phyloP scores from a whole-genome alignment of 2,888 invertebrate species.

The Gandaritis pyraliata region DNA sequence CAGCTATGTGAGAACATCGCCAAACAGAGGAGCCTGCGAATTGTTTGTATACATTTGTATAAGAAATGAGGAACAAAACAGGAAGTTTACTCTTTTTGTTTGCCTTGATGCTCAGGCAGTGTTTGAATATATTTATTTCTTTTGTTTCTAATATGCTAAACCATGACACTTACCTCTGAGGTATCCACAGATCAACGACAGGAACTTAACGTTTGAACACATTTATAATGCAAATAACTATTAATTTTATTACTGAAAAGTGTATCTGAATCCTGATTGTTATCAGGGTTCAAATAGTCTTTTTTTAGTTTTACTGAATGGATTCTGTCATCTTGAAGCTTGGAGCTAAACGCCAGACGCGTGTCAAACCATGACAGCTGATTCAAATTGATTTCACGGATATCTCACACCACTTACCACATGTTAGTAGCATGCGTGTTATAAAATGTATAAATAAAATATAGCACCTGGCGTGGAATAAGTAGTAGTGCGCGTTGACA shows the following conservation, averaged over 20 bases:
- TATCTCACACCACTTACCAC: constrained; percentile 46
- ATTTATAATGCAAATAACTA: too few species aligned
- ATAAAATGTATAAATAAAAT: constrained; percentile 33
- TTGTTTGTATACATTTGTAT: constrained; percentile 77
- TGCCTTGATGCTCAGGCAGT: constrained; percentile 44
- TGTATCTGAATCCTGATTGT: too few species aligned
- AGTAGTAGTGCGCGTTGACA: constrained; percentile 17
- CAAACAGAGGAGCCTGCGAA: constrained; percentile 66
- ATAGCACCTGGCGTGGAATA: constrained; percentile 32
- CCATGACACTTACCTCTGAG: constrained; percentile 18
- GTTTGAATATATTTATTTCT: constrained; percentile 40
- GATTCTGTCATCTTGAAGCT: not conserved
- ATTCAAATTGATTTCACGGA: constrained; percentile 49
- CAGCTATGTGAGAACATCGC: constrained; percentile 72
- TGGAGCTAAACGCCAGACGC: constrained; percentile 17
- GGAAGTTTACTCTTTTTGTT: constrained; percentile 64
- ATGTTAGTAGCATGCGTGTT: constrained; percentile 46
- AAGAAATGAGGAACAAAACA: constrained; percentile 71
- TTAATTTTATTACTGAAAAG: too few species aligned
- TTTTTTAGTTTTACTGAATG: not conserved
- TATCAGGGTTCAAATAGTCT: not conserved
- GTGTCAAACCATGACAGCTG: constrained; percentile 45
- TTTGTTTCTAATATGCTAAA: constrained; percentile 22
- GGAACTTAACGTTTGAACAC: not conserved
- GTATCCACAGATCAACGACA: not conserved